These are phyloP conservation scores for Platycercus adscitus DNA, from an alignment of 2,113 vertebrate genomes.

Conservation along the genomic window DNA sequence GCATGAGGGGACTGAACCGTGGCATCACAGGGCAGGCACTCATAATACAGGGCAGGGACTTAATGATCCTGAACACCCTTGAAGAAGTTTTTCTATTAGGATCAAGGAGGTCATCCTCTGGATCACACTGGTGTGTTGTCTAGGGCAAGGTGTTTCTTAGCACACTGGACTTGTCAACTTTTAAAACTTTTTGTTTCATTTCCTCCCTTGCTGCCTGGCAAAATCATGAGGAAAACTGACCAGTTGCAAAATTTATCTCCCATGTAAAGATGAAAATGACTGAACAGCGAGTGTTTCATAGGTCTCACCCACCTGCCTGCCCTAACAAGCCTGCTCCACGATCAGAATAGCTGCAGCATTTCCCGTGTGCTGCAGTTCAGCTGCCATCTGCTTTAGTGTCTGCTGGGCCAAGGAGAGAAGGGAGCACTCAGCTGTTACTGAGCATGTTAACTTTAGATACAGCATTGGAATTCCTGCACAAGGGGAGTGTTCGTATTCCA, in stretches of 20 bases:
- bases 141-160: neutral
- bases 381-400: neutral
- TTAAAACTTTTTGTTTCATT: neutral
- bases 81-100: neutral
- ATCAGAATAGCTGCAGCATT: neutral
- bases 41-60: neutral
- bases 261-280: neutral
- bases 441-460: neutral
- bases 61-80: neutral
- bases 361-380: neutral
- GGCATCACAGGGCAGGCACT: neutral
- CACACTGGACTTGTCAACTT: neutral
- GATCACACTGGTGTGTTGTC: neutral
- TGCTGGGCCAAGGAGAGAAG: neutral
- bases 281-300: neutral
- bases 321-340: neutral
- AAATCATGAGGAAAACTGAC: neutral
- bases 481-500: neutral
- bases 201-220: neutral
- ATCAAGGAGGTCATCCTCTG: neutral
- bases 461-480: neutral
- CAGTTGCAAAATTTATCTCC: neutral
- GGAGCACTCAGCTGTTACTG: neutral
- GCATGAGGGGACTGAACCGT: neutral
- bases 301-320: neutral